Percentiles rank a stretch among this genome's conserved stretches.
Evolutionary conservation across 2,888 invertebrate species (phyloP).

Genomic region (Lampropteryx suffumata): DNA sequence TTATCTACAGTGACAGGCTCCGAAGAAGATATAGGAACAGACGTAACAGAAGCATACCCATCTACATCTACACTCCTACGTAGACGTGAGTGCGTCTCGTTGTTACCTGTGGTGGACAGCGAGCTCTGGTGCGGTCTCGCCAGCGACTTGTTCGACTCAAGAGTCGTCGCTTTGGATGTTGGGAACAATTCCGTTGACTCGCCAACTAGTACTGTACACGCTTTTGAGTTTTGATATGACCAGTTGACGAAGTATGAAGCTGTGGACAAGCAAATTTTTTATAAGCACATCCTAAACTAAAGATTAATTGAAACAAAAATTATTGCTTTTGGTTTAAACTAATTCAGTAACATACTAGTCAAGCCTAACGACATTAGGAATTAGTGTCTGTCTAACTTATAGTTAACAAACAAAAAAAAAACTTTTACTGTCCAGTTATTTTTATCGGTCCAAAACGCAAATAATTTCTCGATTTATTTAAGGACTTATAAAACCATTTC

Average conservation of each 20-base stretch:
- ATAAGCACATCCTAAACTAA: no score
- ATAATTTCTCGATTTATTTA: slow-evolving; percentile 23
- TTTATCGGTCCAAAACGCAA: slow-evolving; percentile 20
- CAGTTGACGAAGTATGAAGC: slow-evolving; percentile 92
- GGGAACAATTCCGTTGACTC: slow-evolving; percentile 87
- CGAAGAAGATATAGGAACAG: slow-evolving; percentile 63
- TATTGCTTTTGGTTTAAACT: slow-evolving; percentile 11
- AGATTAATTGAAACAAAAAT: no score
- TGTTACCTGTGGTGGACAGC: slow-evolving; percentile 81
- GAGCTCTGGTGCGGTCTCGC: slow-evolving; percentile 85
- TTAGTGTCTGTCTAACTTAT: slow-evolving; percentile 28
- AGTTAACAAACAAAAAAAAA: slow-evolving; percentile 23
- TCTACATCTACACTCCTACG: slow-evolving; percentile 88
- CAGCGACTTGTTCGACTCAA: slow-evolving; percentile 88
- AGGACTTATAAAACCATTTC: slow-evolving; percentile 14
- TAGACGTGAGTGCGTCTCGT: slow-evolving; percentile 81
- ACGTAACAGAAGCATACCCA: slow-evolving; percentile 81
- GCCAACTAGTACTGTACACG: slow-evolving; percentile 92
- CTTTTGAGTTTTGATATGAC: slow-evolving; percentile 92
- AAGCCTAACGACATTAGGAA: slow-evolving; percentile 27
- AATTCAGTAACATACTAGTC: slow-evolving; percentile 22
- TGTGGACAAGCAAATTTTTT: slow-evolving; percentile 58
- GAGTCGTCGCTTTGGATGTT: slow-evolving; percentile 87
- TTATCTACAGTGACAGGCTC: slow-evolving; percentile 70
- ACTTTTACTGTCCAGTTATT: slow-evolving; percentile 30